Conservation (phyloP, 2,113 vertebrate species). For the Calidris pugnax region DNA sequence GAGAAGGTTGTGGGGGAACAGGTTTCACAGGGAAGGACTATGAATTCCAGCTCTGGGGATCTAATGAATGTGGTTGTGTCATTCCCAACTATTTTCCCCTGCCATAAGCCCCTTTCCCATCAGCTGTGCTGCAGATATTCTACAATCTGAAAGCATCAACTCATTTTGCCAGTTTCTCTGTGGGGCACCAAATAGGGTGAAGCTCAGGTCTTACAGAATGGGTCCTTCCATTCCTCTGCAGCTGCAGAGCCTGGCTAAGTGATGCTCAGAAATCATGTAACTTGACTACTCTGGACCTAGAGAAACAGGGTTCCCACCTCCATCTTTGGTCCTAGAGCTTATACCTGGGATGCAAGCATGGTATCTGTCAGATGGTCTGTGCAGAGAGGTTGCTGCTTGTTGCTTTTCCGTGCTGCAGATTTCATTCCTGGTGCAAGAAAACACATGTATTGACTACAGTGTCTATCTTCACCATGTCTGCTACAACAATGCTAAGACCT, state of each 20-base stretch:
- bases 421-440: background rate
- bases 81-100: background rate
- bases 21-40: background rate
- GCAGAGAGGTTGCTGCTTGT: background rate
- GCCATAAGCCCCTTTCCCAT: background rate
- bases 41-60: background rate
- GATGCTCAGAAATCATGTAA: background rate
- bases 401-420: background rate
- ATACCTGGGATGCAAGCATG: background rate
- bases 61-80: background rate
- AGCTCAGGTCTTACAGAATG: background rate
- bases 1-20: background rate
- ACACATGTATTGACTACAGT: background rate
- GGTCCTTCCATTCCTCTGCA: background rate
- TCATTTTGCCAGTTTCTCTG: background rate
- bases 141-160: background rate
- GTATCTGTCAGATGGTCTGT: background rate
- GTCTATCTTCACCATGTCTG: background rate
- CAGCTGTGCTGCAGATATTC: background rate
- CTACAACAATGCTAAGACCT: background rate
- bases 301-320: background rate
- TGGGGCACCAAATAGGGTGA: background rate
- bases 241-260: background rate
- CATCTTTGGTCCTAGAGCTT: background rate
- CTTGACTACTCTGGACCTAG: background rate